Evolutionary conservation across 1,140 invertebrate genomes (phyloP).

Genomic region (Drosophila neocordata): DNA sequence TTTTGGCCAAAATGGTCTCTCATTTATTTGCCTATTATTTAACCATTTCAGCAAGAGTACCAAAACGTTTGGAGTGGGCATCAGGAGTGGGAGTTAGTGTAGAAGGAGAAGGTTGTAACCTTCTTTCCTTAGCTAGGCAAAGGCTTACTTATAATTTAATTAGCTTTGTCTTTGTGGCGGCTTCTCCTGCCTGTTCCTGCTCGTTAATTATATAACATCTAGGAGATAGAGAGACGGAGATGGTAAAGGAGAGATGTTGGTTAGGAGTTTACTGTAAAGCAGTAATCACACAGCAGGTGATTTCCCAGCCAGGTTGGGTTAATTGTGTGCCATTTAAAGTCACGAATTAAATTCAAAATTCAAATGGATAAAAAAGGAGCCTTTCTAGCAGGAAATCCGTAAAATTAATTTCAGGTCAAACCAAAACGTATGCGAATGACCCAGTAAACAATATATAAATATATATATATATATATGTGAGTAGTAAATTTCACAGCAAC

Average conservation of each 20-base stretch:
- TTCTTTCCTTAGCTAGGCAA: slow-evolving; percentile 26
- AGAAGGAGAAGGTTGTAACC: slow-evolving; percentile 22
- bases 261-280: slow-evolving; percentile 42
- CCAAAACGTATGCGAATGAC: slow-evolving; percentile 35
- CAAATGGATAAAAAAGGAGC: slow-evolving; percentile 51
- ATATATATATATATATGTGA: neutral
- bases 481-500: slow-evolving; percentile 66
- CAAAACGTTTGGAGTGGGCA: neutral
- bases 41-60: slow-evolving; percentile 33
- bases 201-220: slow-evolving; percentile 62
- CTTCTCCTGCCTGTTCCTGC: slow-evolving; percentile 28
- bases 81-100: neutral
- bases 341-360: slow-evolving; percentile 68
- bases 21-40: slow-evolving; percentile 73
- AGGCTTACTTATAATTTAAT: slow-evolving; percentile 73
- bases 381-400: slow-evolving; percentile 79
- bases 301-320: slow-evolving; percentile 44
- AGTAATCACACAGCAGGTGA: slow-evolving; percentile 46
- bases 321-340: slow-evolving; percentile 71
- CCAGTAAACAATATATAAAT: slow-evolving; percentile 62
- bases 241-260: neutral
- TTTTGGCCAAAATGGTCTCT: slow-evolving; percentile 33
- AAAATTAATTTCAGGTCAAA: slow-evolving; percentile 59
- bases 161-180: slow-evolving; percentile 51
- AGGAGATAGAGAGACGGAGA: slow-evolving; percentile 44